Conservation (phyloP, 2,888 invertebrate genomes). For the Tiliacea aurago region DNA sequence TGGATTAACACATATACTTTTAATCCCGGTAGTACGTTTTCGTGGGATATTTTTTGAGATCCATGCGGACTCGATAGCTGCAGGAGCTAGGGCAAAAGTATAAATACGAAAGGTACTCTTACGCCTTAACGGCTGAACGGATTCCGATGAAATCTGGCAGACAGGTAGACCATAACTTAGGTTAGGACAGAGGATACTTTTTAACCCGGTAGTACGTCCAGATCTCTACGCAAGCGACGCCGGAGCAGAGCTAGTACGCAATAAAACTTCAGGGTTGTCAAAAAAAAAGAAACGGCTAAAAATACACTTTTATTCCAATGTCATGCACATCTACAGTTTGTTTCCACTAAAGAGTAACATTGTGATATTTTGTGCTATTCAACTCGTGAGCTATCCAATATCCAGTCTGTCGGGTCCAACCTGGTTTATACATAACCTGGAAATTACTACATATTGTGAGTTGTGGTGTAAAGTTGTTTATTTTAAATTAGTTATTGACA, state of each 20-base stretch:
- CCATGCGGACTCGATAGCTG: no score
- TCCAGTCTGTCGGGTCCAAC: slow-evolving; percentile 71
- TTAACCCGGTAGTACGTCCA: no score
- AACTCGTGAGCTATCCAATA: slow-evolving; percentile 76
- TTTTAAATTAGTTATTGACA: not conserved
- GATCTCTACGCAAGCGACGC: no score
- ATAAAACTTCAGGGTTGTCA: not conserved
- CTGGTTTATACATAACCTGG: slow-evolving; percentile 54
- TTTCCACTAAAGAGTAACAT: slow-evolving; percentile 83
- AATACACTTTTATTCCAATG: slow-evolving; percentile 88
- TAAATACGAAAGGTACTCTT: no score
- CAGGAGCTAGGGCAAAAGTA: no score
- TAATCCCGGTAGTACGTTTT: no score
- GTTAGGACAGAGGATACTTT: no score
- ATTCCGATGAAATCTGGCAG: no score
- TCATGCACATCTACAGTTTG: slow-evolving; percentile 89
- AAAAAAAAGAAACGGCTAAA: slow-evolving; percentile 76
- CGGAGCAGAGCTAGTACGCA: not conserved
- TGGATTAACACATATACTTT: no score
- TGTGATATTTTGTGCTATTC: slow-evolving; percentile 84
- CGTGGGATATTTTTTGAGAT: no score
- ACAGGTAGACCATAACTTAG: no score
- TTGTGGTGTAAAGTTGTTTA: slow-evolving; percentile 25
- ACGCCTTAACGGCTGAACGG: no score
- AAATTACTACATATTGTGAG: slow-evolving; percentile 44